Percentiles rank a stretch among this genome's conserved stretches.
Evolutionary conservation across 1,140 invertebrate genomes (phyloP).

Genomic region (Lysiphlebus fabarum): DNA sequence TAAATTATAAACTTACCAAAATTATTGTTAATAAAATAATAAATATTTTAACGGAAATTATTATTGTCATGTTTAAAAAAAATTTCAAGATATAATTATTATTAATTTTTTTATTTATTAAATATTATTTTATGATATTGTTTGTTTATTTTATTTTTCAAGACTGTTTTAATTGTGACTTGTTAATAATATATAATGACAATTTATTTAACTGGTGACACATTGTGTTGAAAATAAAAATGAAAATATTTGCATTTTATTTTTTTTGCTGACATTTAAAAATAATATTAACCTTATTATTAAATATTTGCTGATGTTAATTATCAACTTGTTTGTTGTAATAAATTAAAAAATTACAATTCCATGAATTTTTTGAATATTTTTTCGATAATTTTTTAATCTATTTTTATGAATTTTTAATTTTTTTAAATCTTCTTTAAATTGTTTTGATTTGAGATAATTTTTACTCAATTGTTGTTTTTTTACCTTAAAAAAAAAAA

Average conservation of each 20-base stretch:
- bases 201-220: too few relatives aligned
- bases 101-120: background rate
- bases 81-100: background rate
- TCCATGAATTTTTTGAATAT: background rate
- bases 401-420: constrained; percentile 8
- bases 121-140: background rate
- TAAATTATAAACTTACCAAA: constrained; percentile 15
- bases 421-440: background rate
- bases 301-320: background rate
- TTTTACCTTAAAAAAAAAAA: background rate
- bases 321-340: too few relatives aligned
- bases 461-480: too few relatives aligned
- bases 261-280: too few relatives aligned
- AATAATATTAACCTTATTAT: background rate
- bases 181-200: too few relatives aligned
- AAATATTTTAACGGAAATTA: constrained; percentile 9
- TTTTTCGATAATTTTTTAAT: background rate
- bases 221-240: background rate
- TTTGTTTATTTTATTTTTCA: background rate
- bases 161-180: too few relatives aligned
- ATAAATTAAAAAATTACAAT: too few relatives aligned
- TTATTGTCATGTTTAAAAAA: constrained; percentile 1
- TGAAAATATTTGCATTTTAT: background rate
- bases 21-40: constrained; percentile 8
- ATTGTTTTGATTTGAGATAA: background rate